phyloP scores from a whole-genome alignment of 2,797 vertebrate genomes.

The Cynopterus sphinx region DNA sequence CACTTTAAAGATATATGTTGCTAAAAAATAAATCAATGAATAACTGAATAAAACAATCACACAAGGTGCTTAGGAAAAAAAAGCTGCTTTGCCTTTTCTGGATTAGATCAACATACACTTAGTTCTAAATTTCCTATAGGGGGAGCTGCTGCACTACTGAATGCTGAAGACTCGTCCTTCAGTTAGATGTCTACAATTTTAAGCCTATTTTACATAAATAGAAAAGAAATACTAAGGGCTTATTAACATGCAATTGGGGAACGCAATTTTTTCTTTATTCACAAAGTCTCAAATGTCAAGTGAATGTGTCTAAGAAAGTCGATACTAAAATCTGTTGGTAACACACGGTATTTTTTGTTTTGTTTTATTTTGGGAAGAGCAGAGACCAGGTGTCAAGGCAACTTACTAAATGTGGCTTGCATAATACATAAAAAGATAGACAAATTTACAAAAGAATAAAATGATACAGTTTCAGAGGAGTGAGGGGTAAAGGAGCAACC shows the following conservation, averaged over 20 bases:
- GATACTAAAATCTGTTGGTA: slow-evolving; percentile 62
- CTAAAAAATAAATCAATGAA: background rate
- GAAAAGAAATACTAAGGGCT: slow-evolving; percentile 62
- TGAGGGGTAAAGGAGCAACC: background rate
- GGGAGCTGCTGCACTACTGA: slow-evolving; percentile 64
- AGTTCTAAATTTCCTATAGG: slow-evolving; percentile 61
- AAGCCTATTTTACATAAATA: slow-evolving; percentile 61
- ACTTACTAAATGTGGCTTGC: background rate
- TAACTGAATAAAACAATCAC: slow-evolving; percentile 34
- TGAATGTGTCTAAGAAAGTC: slow-evolving; percentile 60
- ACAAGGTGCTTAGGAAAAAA: background rate
- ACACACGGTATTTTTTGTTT: slow-evolving; percentile 42
- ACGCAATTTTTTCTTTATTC: slow-evolving; percentile 48
- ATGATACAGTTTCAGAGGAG: background rate
- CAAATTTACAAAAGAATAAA: slow-evolving; percentile 19
- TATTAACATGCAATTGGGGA: slow-evolving; percentile 69
- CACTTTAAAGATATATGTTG: background rate
- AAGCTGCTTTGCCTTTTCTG: background rate
- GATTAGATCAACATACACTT: background rate
- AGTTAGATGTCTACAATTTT: slow-evolving; percentile 29
- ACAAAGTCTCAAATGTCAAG: slow-evolving; percentile 62
- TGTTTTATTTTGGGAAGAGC: slow-evolving; percentile 48
- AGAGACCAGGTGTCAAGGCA: slow-evolving; percentile 35
- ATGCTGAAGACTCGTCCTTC: background rate
- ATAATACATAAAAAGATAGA: background rate